Percentiles rank a stretch among this genome's conserved stretches.
phyloP scores from a whole-genome alignment of 2,113 vertebrate species.

The Aptenodytes patagonicus region DNA sequence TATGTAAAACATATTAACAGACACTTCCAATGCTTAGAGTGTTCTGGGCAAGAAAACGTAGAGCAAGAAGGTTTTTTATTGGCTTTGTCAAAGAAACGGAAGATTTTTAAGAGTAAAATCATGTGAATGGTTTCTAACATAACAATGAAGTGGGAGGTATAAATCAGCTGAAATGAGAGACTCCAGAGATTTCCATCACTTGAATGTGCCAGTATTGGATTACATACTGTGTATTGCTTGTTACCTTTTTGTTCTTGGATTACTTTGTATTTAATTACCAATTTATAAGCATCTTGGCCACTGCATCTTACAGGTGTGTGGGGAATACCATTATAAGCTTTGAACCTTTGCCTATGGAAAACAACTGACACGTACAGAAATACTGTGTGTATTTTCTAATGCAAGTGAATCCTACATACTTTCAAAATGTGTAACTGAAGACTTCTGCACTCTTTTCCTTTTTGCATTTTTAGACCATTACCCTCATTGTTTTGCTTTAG shows the following conservation, averaged over 20 bases:
- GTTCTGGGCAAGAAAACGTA: not conserved
- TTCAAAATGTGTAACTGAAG: not conserved
- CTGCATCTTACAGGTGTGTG: not conserved
- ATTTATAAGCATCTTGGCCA: constrained; percentile 23
- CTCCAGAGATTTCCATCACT: not conserved
- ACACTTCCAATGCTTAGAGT: not conserved
- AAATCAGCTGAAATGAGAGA: not conserved
- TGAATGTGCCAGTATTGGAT: not conserved
- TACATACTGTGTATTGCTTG: not conserved
- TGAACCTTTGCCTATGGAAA: not conserved
- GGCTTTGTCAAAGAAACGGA: not conserved
- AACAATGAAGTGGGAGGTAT: not conserved
- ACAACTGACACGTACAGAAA: not conserved
- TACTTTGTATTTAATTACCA: constrained; percentile 19
- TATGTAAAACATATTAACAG: not conserved
- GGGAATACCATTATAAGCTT: not conserved
- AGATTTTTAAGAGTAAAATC: not conserved
- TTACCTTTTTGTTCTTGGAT: not conserved
- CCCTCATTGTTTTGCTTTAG: constrained; percentile 48
- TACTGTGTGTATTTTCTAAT: not conserved
- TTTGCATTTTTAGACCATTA: not conserved
- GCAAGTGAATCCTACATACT: not conserved
- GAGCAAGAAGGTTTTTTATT: not conserved
- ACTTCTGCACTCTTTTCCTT: not conserved
- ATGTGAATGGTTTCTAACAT: not conserved